These are phyloP conservation scores for Anagyrus pseudococci DNA, from an alignment of 2,888 invertebrate genomes.

Conservation along the genomic window DNA sequence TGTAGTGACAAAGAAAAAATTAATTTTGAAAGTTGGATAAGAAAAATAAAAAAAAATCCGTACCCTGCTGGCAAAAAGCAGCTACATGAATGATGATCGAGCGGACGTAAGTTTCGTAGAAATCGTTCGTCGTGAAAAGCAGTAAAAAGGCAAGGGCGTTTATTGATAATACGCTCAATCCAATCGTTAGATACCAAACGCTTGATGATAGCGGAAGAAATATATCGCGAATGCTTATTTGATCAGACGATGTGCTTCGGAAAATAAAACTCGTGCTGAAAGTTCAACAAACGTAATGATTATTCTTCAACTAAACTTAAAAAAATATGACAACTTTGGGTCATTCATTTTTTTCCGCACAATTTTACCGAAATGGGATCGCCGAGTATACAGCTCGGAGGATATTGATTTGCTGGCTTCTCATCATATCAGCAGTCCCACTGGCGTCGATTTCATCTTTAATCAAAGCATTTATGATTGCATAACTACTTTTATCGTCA, in stretches of 20 bases:
- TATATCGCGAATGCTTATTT: conserved; percentile 42
- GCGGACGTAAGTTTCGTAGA: conserved; percentile 37
- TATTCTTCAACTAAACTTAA: not conserved
- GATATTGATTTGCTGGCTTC: conserved; percentile 8
- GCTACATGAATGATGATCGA: conserved; percentile 44
- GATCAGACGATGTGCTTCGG: conserved; percentile 42
- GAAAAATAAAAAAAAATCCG: not conserved
- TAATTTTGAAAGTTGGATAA: not conserved
- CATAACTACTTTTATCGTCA: conserved; percentile 33
- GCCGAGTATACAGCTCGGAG: conserved; percentile 24
- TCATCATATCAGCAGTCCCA: conserved; percentile 32
- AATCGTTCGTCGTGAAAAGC: conserved; percentile 39
- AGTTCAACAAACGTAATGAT: not conserved
- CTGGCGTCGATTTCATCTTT: conserved; percentile 30
- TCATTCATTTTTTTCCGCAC: not conserved
- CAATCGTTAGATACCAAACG: conserved; percentile 44
- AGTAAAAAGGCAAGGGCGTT: conserved; percentile 38
- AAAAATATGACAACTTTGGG: not conserved
- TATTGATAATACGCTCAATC: conserved; percentile 38
- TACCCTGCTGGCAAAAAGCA: conserved; percentile 51
- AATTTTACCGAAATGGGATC: conserved; percentile 22
- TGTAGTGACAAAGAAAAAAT: conserved; percentile 24
- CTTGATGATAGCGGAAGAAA: conserved; percentile 44
- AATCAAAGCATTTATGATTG: conserved; percentile 31
- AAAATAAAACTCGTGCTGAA: conserved; percentile 49